Evolutionary conservation across 2,797 vertebrate species (phyloP).

Genomic region (Manis pentadactyla): DNA sequence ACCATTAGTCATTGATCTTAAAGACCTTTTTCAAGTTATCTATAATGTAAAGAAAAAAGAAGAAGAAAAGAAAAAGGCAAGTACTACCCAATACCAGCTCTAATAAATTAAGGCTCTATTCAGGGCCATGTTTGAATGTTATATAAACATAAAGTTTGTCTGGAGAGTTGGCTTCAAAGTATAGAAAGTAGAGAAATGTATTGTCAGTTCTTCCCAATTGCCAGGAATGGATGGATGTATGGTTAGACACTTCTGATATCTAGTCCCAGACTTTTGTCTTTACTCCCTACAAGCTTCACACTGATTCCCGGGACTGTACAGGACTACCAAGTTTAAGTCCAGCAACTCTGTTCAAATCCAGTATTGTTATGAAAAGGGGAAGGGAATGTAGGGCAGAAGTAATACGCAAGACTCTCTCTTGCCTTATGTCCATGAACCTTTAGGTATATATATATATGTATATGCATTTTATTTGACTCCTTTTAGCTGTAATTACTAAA

Average conservation of each 20-base stretch:
- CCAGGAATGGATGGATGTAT: neutral
- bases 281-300: neutral
- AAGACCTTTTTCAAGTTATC: slow-evolving; percentile 98
- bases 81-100: neutral
- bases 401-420: neutral
- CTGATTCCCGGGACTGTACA: neutral
- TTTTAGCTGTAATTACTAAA: neutral
- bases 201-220: neutral
- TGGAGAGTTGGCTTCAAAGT: neutral
- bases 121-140: neutral
- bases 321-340: neutral
- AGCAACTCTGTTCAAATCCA: neutral
- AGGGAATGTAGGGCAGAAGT: neutral
- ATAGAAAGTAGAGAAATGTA: neutral
- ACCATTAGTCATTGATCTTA: slow-evolving; percentile 95
- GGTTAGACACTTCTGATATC: neutral
- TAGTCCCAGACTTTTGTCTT: neutral
- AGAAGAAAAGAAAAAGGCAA: slow-evolving; percentile 91
- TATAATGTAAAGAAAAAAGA: slow-evolving; percentile 97
- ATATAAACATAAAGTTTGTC: neutral
- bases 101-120: neutral
- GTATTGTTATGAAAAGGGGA: neutral
- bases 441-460: neutral
- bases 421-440: neutral
- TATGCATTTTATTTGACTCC: neutral